Conservation (phyloP, 2,113 vertebrate species). For the Tachycineta bicolor region DNA sequence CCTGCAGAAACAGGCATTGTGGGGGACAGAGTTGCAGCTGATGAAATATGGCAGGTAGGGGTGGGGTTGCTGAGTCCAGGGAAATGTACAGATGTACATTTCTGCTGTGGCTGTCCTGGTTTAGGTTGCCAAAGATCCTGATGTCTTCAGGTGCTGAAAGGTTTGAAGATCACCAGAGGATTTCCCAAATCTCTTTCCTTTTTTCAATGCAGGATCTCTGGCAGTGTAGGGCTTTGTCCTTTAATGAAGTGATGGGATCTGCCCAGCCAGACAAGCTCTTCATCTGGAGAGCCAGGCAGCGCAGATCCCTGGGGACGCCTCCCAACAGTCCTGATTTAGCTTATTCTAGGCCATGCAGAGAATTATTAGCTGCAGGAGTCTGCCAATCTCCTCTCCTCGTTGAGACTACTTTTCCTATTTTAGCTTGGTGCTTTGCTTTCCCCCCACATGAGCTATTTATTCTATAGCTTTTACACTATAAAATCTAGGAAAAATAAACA, state of each 20-base stretch:
- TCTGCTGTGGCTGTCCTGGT: not conserved
- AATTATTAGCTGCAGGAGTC: conserved; percentile 43
- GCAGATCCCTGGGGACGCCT: not conserved
- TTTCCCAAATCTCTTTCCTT: not conserved
- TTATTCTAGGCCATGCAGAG: conserved; percentile 54
- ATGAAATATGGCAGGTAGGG: not conserved
- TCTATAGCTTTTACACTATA: not conserved
- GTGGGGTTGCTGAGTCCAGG: not conserved
- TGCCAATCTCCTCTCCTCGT: not conserved
- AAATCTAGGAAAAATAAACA: conserved; percentile 15
- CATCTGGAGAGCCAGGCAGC: not conserved
- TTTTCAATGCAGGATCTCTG: not conserved
- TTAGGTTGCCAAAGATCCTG: not conserved
- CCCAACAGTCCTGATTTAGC: not conserved
- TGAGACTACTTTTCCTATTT: conserved; percentile 22
- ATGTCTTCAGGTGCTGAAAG: not conserved
- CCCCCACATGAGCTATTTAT: not conserved
- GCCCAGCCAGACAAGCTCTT: not conserved
- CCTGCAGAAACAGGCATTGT: accelerated
- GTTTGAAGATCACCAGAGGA: not conserved
- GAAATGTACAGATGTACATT: accelerated
- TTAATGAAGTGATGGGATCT: not conserved
- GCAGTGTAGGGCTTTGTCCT: not conserved
- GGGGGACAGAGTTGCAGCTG: not conserved
- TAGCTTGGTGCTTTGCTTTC: not conserved